Conservation (phyloP, 92 coral and sea anemone genomes). For the Heliopora coerulea region DNA sequence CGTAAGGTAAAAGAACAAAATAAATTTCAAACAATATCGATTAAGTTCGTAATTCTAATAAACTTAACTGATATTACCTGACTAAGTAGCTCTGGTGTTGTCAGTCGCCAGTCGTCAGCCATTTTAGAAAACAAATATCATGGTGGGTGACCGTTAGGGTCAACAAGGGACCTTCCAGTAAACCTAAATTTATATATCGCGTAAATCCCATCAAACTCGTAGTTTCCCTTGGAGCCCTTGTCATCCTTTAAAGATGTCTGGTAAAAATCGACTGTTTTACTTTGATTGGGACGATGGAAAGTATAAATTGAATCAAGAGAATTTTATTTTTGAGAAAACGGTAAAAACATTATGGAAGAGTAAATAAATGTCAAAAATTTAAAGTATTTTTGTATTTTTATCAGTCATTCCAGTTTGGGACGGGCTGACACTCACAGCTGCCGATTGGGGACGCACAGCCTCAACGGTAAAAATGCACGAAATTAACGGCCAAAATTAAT, state of each 20-base stretch:
- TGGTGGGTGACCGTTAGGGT: no score
- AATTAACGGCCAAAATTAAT: background rate
- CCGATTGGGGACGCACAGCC: background rate
- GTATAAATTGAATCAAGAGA: conserved; percentile 18
- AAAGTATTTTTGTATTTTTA: background rate
- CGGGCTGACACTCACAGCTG: no score
- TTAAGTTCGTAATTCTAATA: background rate
- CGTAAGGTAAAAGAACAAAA: background rate
- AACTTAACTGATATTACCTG: conserved; percentile 2
- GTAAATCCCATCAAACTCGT: background rate
- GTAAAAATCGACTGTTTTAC: conserved; percentile 8
- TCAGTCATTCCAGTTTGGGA: background rate
- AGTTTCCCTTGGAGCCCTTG: background rate
- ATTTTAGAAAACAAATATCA: background rate
- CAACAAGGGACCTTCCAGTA: no score
- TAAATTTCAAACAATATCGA: background rate
- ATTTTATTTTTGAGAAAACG: background rate
- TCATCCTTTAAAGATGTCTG: conserved; percentile 8
- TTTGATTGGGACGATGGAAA: conserved; percentile 34
- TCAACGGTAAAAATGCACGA: background rate
- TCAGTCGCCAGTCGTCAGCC: conserved; percentile 37
- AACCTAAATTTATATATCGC: no score
- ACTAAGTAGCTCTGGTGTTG: conserved; percentile 33
- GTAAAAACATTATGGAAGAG: background rate
- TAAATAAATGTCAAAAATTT: background rate